These are phyloP conservation scores for Sander vitreus DNA, from an alignment of 2,113 vertebrate species.

Conservation along the genomic window DNA sequence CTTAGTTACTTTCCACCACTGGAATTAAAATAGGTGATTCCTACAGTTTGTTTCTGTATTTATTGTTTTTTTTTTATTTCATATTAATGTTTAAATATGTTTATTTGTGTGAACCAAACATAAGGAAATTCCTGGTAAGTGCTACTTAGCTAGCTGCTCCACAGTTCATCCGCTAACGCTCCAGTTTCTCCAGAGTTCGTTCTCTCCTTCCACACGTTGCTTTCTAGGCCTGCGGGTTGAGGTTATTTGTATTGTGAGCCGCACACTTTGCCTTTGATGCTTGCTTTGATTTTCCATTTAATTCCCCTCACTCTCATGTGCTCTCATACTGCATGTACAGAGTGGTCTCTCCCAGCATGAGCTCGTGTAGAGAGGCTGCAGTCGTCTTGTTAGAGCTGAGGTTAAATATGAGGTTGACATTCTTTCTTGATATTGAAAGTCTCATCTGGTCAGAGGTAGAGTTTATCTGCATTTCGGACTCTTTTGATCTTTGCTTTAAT, in stretches of 20 bases:
- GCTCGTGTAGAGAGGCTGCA: not conserved
- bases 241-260: constrained; percentile 29
- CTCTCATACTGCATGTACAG: not conserved
- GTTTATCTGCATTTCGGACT: constrained; percentile 8
- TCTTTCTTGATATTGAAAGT: constrained; percentile 15
- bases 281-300: constrained; percentile 32
- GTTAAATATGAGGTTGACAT: not conserved
- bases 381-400: not conserved
- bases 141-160: not conserved
- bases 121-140: too few relatives aligned
- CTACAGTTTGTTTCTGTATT: too few relatives aligned
- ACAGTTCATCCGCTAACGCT: not conserved
- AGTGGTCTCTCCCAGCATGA: not conserved
- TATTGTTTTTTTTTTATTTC: too few relatives aligned
- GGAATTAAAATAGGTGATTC: too few relatives aligned
- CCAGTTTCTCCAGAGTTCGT: not conserved
- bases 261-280: constrained; percentile 23
- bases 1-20: too few relatives aligned
- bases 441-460: constrained; percentile 33
- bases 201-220: not conserved
- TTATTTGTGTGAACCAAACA: too few relatives aligned
- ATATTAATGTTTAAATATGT: too few relatives aligned
- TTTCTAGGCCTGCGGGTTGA: constrained; percentile 2
- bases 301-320: constrained; percentile 9
- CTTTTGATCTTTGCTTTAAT: constrained; percentile 48